A percentile compares a stretch with the other conserved stretches of the same genome.
phyloP scores from a whole-genome alignment of 2,888 invertebrate species.

The Anodontia alba region DNA sequence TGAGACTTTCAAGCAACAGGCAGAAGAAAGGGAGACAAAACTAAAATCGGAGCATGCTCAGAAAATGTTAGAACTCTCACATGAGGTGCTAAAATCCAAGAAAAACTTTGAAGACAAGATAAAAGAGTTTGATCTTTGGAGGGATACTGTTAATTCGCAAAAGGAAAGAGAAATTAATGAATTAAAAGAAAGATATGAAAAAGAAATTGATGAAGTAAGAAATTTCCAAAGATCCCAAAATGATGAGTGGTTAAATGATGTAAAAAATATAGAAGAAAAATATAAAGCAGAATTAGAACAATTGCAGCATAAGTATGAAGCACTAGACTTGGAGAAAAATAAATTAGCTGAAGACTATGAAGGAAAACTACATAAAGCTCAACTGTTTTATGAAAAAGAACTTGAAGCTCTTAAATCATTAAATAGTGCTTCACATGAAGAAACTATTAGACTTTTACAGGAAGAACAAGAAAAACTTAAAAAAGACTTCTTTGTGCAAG shows the following conservation, averaged over 20 bases:
- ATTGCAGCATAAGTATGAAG: conserved; percentile 68
- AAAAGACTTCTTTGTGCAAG: conserved; percentile 76
- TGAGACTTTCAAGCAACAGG: conserved; percentile 73
- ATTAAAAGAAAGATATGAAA: conserved; percentile 72
- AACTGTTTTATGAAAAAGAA: conserved; percentile 83
- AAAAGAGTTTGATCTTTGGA: conserved; percentile 74
- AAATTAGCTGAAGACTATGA: conserved; percentile 80
- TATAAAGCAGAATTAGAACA: conserved; percentile 73
- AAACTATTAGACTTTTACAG: conserved; percentile 67
- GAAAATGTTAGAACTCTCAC: conserved; percentile 78
- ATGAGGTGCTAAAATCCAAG: conserved; percentile 80
- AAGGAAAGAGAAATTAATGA: conserved; percentile 75
- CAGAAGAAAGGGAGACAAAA: conserved; percentile 74
- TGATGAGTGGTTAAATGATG: conserved; percentile 74
- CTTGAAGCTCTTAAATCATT: conserved; percentile 76
- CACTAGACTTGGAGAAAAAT: conserved; percentile 71
- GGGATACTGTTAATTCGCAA: conserved; percentile 73
- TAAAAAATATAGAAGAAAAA: conserved; percentile 75
- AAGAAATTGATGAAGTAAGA: conserved; percentile 77
- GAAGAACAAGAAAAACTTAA: conserved; percentile 78
- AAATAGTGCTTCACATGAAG: conserved; percentile 69
- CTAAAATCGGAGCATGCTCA: conserved; percentile 77
- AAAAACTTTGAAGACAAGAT: conserved; percentile 81
- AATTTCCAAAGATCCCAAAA: conserved; percentile 69
- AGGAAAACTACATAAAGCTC: conserved; percentile 80